Percentiles rank a stretch among this genome's conserved stretches.
Conservation (phyloP, 2,113 vertebrate species). For the Trochalopteron elliotii region DNA sequence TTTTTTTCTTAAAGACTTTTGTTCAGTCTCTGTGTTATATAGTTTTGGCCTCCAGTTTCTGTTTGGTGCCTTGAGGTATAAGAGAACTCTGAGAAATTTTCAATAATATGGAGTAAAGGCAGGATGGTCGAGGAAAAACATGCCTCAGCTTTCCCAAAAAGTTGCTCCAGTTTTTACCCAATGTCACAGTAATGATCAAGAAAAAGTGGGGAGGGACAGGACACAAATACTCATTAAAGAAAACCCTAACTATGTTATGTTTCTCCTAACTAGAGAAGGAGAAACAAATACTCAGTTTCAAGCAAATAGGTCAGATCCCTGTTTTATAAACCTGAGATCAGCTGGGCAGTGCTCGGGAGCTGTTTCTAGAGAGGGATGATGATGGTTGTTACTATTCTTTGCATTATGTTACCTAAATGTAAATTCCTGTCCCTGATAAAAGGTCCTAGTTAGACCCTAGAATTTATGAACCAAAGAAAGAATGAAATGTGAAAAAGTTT, state of each 20-base stretch:
- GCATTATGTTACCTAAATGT: not conserved
- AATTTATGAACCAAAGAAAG: constrained; percentile 13
- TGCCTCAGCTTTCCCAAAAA: not conserved
- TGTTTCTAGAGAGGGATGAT: not conserved
- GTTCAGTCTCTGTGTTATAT: not conserved
- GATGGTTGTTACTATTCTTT: not conserved
- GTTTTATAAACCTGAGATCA: not conserved
- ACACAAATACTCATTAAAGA: not conserved
- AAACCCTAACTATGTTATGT: not conserved
- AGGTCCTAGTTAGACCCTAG: not conserved
- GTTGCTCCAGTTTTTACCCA: not conserved
- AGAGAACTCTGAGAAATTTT: not conserved
- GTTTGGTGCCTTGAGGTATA: not conserved
- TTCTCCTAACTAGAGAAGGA: not conserved
- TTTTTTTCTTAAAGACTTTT: not conserved
- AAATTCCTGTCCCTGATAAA: constrained; percentile 12
- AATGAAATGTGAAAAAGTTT: constrained; percentile 1
- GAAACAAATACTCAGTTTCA: not conserved
- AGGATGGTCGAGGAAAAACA: not conserved
- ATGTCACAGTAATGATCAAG: not conserved
- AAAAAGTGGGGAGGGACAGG: not conserved
- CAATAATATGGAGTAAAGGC: not conserved
- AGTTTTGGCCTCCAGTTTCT: not conserved
- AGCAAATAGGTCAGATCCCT: not conserved
- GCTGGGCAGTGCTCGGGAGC: not conserved